Evolutionary conservation across 2,888 invertebrate genomes (phyloP), one percentile per base, ranked within the genome.

Genomic region (Salpingus planirostris): DNA sequence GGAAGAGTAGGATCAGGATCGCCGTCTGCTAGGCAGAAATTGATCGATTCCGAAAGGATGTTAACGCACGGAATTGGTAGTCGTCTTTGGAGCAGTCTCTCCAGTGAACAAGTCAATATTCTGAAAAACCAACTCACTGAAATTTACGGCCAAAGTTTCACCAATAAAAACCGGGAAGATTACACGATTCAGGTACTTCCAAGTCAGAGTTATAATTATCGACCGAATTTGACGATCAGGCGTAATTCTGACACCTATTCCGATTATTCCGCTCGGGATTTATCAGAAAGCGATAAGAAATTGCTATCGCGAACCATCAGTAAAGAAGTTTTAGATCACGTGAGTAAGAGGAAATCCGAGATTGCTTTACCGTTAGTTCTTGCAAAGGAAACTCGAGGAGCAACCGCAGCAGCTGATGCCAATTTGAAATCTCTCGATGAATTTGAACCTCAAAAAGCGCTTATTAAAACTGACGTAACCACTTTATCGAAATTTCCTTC

Each of bases 81-180:
- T 51, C 75, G 80, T 36, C 69, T 88, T 30, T 87, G 87, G 74
- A 87, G 86, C 53, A 87, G 88, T 49, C 65, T 89, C 24, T 86
- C 88, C 1, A 77, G 81, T 64, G 86, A 89, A 42, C 88, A 89
- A 65, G 80, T 88, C 0, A 78, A 77, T 48, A 79, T 82, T 13
- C 67, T 89, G 23, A 87, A 86, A 59, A 75, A 74, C 46, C 88
- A 88, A 57, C 61, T 89, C 0, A 80, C 79, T 47, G 85, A 87
- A 43, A 88, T 89, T 38, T 89, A 88, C 47, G 80, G 81, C 29
- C 59, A 69, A 12, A 68, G 68, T 21, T 13, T 8, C 5, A 18
- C 40, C 31, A 27, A 24, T 1, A 27, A 42, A 33, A 30, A 44
- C 33, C 13, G 53, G 49, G 25, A 66, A 63, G 71, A 78, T 38